Percentiles rank a stretch among this genome's conserved stretches.
These are phyloP conservation scores for Whitmania pigra DNA, from an alignment of 1,140 invertebrate genomes.

Conservation along the genomic window DNA sequence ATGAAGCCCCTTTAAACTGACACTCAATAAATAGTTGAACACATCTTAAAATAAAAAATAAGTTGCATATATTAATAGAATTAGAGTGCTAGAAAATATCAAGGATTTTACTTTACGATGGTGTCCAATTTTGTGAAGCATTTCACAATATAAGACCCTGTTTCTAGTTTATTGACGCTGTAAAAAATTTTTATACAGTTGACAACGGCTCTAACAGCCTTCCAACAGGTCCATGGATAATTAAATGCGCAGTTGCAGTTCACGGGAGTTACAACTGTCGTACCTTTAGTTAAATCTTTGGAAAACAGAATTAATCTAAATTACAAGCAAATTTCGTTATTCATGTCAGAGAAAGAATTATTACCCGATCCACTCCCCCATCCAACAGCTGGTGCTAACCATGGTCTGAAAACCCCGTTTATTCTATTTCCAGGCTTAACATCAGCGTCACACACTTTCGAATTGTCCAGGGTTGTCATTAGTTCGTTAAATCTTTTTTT, in stretches of 20 bases:
- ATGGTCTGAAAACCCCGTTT: background rate
- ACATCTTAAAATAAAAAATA: background rate
- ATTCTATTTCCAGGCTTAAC: background rate
- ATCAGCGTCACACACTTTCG: constrained; percentile 3
- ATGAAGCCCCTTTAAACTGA: constrained; percentile 7
- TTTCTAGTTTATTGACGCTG: background rate
- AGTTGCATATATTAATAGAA: background rate
- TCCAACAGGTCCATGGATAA: constrained; percentile 1
- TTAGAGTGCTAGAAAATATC: background rate
- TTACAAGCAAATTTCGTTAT: too few species aligned
- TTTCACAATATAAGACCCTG: background rate
- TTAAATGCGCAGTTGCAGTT: constrained; percentile 8
- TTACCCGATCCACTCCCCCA: constrained; percentile 10
- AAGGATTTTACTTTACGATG: background rate
- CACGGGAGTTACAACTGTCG: background rate
- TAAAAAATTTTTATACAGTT: background rate
- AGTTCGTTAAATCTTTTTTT: constrained; percentile 16
- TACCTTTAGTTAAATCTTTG: constrained; percentile 4
- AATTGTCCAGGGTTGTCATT: constrained; percentile 8
- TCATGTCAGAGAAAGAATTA: background rate
- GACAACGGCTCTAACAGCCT: background rate
- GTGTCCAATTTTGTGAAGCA: background rate
- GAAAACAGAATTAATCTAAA: too few species aligned
- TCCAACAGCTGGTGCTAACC: background rate
- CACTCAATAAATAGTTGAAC: constrained; percentile 9